phyloP scores from a whole-genome alignment of 2,888 invertebrate genomes.

The Pantelozetes paolii region DNA sequence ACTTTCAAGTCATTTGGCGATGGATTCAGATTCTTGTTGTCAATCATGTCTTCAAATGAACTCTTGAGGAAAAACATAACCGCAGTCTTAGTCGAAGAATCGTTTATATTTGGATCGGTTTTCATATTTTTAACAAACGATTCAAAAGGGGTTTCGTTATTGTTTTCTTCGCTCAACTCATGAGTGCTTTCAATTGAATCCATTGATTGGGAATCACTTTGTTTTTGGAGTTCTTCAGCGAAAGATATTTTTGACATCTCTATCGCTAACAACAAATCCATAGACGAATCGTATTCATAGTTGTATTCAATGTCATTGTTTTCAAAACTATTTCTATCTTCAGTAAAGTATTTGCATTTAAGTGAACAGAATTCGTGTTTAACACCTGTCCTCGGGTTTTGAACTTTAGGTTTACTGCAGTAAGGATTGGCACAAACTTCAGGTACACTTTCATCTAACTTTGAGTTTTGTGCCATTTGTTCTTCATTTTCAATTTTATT shows the following conservation, averaged over 20 bases:
- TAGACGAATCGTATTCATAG: constrained; percentile 49
- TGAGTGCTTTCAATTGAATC: neutral
- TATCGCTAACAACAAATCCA: constrained; percentile 63
- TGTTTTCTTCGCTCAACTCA: neutral
- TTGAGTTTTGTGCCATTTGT: neutral
- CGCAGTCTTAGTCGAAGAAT: constrained; percentile 17
- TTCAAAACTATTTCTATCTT: constrained; percentile 32
- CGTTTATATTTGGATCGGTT: neutral
- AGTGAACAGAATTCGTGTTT: constrained; percentile 60
- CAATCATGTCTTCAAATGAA: constrained; percentile 22
- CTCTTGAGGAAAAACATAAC: constrained; percentile 32
- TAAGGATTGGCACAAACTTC: constrained; percentile 53
- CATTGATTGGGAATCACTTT: neutral
- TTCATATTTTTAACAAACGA: constrained; percentile 12
- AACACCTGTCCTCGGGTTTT: constrained; percentile 57
- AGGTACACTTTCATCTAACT: neutral
- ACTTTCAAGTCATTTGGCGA: neutral
- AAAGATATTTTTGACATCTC: constrained; percentile 65
- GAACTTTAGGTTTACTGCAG: constrained; percentile 55
- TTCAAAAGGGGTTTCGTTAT: neutral
- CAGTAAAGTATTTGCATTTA: constrained; percentile 52
- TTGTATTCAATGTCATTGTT: constrained; percentile 45
- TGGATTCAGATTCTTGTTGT: constrained; percentile 17
- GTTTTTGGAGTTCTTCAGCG: constrained; percentile 3
- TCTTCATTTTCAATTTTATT: neutral